Base-by-base conservation (phyloP, 2,113 vertebrate genomes). In the Hippopotamus amphibius region DNA sequence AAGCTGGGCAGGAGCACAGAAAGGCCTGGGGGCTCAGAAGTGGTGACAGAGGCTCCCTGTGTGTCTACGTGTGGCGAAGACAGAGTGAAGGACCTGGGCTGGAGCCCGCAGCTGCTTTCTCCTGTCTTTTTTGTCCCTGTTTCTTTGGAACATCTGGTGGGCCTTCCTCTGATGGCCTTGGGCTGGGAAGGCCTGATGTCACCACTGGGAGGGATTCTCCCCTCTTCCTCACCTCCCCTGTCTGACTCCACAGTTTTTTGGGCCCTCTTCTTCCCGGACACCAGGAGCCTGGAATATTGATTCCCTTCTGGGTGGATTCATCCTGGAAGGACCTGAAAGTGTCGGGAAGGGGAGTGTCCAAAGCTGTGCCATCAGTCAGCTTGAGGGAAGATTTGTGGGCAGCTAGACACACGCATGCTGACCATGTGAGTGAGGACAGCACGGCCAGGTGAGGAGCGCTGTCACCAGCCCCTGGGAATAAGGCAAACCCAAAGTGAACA, bases 401-500 rank as follows among this genome's bases (percentile, higher is more conserved):
- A 26, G 13, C 12, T 24, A 37, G 85, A 43, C 65, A 63, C n/a
- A 17, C 7, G 33, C 0, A 24, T 26, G 53, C 28, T 16, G 26
- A 2, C 55, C 30, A 3, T 13, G 41, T 19, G 11, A 37, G 50
- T 24, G 50, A 79, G 82, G 53, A 91, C 50, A 79, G n/a, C 76
- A n/a, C 13, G 76, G 19, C 48, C 48, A 55, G 50, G 76, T 55
- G 33, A 53, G 26, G 5, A 48, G 57, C n/a, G 16, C 68, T 85
- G 11, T n/a, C 11, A 15, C 17, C 16, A 53, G 0, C 46, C 16
- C 16, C 4, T 0, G 12, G 5, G 30, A 63, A 46, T 2, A 17
- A 30, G 53, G 53, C 30, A 55, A 57, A n/a, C 63, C 66, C 30
- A 14, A 50, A 16, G 48, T 7, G 14, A 84, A 68, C 71, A n/a